Evolutionary conservation across 2,113 vertebrate species (phyloP).

Genomic region (Pedionomus torquatus): DNA sequence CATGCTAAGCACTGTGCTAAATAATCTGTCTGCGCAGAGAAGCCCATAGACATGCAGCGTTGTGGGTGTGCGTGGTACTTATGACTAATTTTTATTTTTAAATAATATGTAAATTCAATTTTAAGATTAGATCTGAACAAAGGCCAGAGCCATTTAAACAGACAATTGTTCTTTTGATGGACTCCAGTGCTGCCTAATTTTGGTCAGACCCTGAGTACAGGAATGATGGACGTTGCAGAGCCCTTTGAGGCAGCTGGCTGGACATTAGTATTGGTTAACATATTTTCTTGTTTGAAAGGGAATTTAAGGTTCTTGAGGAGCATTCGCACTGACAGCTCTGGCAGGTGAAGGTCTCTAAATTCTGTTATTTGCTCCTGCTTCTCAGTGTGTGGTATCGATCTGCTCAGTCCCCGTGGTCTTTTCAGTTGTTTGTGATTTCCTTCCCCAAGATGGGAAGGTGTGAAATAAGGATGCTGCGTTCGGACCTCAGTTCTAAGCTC

Average conservation of each 20-base stretch:
- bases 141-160: background rate
- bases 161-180: background rate
- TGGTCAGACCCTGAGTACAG: background rate
- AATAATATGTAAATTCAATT: background rate
- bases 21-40: background rate
- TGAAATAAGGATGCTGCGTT: fast-evolving
- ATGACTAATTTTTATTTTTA: background rate
- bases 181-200: background rate
- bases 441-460: background rate
- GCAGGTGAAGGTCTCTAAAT: background rate
- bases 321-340: background rate
- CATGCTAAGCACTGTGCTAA: background rate
- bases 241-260: background rate
- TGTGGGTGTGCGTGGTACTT: background rate
- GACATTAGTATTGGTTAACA: background rate
- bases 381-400: background rate
- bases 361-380: background rate
- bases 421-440: background rate
- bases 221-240: background rate
- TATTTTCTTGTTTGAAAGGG: background rate
- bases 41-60: background rate
- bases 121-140: background rate
- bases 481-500: background rate
- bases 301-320: background rate
- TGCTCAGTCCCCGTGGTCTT: background rate